A percentile compares a stretch with the other conserved stretches of the same genome.
These are phyloP conservation scores for Temnothorax nylanderi DNA, from an alignment of 1,140 invertebrate species.

Conservation along the genomic window DNA sequence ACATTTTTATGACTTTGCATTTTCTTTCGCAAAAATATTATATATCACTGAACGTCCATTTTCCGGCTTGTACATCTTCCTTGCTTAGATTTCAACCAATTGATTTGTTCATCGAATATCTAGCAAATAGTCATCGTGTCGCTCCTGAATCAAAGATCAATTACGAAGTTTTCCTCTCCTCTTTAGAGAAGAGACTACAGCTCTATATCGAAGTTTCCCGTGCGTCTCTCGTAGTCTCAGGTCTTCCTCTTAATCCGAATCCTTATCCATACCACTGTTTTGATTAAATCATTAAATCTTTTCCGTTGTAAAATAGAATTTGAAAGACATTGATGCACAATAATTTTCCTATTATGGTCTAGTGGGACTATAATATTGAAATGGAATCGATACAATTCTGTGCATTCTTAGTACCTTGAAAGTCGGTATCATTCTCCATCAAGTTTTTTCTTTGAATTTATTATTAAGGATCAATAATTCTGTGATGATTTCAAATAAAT, in stretches of 20 bases:
- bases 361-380: neutral
- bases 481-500: too few species aligned
- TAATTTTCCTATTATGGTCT: neutral
- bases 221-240: neutral
- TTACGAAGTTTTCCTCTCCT: neutral
- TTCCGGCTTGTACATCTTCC: neutral
- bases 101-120: neutral
- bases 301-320: neutral
- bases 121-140: neutral
- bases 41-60: neutral
- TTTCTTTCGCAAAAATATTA: neutral
- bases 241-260: neutral
- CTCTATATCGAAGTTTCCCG: neutral
- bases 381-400: neutral
- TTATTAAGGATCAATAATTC: too few species aligned
- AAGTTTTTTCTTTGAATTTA: too few species aligned
- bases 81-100: neutral
- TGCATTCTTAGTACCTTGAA: too few species aligned
- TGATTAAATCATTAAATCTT: neutral
- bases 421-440: too few species aligned
- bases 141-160: neutral
- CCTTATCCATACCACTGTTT: neutral
- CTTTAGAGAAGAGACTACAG: neutral
- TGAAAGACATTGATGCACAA: neutral
- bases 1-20: neutral